phyloP scores from a whole-genome alignment of 92 coral and sea anemone genomes.

The Pocillopora meandrina region DNA sequence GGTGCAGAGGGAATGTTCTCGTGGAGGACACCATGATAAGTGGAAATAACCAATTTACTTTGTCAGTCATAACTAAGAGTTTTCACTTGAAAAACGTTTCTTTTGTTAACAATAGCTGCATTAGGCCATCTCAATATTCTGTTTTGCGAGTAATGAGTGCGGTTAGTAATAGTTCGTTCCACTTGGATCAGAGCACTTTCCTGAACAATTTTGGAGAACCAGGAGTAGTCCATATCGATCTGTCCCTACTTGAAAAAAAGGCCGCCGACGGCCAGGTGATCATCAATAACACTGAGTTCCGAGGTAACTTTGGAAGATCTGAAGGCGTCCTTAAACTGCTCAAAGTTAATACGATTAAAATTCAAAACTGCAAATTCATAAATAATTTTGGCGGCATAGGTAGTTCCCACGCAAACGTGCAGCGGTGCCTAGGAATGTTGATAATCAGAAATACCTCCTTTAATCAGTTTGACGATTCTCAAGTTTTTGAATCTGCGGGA shows the following conservation, averaged over 20 bases:
- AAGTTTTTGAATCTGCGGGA: background rate
- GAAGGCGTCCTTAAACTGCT: background rate
- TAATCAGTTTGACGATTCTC: constrained; percentile 6
- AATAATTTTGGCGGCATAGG: background rate
- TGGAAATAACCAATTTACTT: background rate
- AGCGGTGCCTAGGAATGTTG: background rate
- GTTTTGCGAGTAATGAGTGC: background rate
- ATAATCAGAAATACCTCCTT: background rate
- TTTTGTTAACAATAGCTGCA: constrained; percentile 18
- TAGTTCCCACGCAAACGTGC: constrained; percentile 4
- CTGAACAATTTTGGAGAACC: constrained; percentile 9
- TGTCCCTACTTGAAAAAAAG: too few relatives aligned
- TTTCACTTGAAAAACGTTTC: constrained; percentile 1
- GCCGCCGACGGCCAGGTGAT: background rate
- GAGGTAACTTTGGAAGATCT: constrained; percentile 19
- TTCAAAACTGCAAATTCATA: background rate
- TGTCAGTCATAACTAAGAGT: too few relatives aligned
- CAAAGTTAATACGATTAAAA: background rate
- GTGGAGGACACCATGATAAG: constrained; percentile 14
- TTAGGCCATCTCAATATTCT: too few relatives aligned
- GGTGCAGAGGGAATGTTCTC: background rate
- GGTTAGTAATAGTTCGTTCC: background rate
- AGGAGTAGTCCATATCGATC: background rate
- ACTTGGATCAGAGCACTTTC: background rate
- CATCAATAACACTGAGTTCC: constrained; percentile 17